Conservation (phyloP, 2,113 vertebrate species). For the Oreochromis niloticus region DNA sequence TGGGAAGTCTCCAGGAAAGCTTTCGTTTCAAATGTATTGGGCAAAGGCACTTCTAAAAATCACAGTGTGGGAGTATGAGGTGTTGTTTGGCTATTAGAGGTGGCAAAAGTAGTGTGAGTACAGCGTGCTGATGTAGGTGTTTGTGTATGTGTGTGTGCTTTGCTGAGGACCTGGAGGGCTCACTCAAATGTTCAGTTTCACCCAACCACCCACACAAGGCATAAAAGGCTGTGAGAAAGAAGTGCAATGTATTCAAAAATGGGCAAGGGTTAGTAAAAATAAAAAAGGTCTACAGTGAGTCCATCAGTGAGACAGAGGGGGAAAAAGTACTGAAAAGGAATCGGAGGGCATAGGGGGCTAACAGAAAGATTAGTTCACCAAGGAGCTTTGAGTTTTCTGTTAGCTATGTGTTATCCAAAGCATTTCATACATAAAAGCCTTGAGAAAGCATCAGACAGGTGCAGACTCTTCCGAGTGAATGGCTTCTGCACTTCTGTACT, state of each 20-base stretch:
- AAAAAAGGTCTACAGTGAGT: neutral
- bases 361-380: constrained; percentile 48
- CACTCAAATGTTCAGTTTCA: constrained; percentile 43
- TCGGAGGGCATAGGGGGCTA: constrained; percentile 19
- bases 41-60: constrained; percentile 45
- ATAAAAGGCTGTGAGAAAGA: constrained; percentile 40
- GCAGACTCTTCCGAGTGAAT: constrained; percentile 32
- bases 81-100: constrained; percentile 44
- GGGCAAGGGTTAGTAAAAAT: neutral
- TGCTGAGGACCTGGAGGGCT: constrained; percentile 33
- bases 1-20: constrained; percentile 35
- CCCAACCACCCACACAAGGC: constrained; percentile 37
- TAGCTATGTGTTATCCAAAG: constrained; percentile 11
- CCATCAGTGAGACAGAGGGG: neutral
- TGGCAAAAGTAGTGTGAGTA: constrained; percentile 20
- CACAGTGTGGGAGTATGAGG: constrained; percentile 37
- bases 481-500: constrained; percentile 20
- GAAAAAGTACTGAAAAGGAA: neutral
- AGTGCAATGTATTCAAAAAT: constrained; percentile 17
- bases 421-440: constrained; percentile 12
- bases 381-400: constrained; percentile 37
- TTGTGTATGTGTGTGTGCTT: neutral
- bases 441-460: constrained; percentile 28
- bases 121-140: neutral
- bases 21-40: constrained; percentile 42